A percentile compares a stretch with the other conserved stretches of the same genome.
Conservation (phyloP, 2,113 vertebrate species). For the Callospermophilus lateralis region DNA sequence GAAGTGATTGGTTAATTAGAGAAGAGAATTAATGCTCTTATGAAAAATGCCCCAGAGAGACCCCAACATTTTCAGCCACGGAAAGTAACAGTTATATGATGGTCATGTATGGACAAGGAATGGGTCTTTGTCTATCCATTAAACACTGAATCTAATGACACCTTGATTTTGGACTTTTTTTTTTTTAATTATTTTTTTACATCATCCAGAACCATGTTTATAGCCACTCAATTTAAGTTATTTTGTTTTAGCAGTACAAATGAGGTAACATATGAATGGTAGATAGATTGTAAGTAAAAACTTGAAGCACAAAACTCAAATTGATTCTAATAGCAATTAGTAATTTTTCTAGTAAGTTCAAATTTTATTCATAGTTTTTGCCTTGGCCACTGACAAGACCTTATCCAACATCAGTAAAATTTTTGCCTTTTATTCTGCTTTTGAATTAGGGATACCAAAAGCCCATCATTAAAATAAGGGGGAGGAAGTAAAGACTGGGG, state of each 20-base stretch:
- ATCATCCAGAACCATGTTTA: not conserved
- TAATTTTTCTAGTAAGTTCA: not conserved
- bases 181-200: too few species aligned
- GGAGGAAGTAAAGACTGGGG: not conserved
- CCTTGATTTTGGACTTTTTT: not conserved
- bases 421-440: not conserved
- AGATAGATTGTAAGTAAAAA: not conserved
- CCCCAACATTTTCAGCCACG: accelerated
- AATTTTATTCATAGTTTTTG: not conserved
- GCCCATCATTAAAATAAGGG: not conserved
- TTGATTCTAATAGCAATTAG: not conserved
- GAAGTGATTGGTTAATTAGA: not conserved
- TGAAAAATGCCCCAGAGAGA: not conserved
- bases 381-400: not conserved
- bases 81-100: not conserved
- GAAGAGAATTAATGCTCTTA: not conserved
- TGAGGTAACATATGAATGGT: not conserved
- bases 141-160: not conserved
- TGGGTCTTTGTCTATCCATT: accelerated
- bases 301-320: not conserved
- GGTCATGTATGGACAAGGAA: too few species aligned
- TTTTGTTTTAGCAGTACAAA: not conserved
- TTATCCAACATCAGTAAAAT: conserved; percentile 18
- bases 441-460: not conserved
- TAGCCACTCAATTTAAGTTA: not conserved